These are phyloP conservation scores for Parascotia fuliginaria DNA, from an alignment of 2,888 invertebrate genomes.

Conservation along the genomic window DNA sequence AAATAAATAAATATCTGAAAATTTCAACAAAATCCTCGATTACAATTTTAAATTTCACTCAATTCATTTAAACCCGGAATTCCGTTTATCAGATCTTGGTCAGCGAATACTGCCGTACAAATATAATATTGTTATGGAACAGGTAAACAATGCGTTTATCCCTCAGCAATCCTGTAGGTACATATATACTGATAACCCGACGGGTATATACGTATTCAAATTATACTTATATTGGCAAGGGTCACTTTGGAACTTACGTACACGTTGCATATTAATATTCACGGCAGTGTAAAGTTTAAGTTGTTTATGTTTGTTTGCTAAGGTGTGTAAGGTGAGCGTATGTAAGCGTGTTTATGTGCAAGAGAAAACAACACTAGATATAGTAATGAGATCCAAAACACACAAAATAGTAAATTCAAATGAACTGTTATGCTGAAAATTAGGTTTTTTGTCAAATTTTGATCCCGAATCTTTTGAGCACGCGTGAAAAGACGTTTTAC, in stretches of 20 bases:
- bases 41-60: too few relatives aligned
- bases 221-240: slow-evolving; percentile 22
- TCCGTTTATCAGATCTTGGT: slow-evolving; percentile 28
- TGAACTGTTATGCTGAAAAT: too few relatives aligned
- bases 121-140: slow-evolving; percentile 25
- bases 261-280: slow-evolving; percentile 16
- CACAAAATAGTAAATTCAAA: too few relatives aligned
- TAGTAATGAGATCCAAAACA: too few relatives aligned
- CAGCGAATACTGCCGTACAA: slow-evolving; percentile 15
- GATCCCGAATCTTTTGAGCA: too few relatives aligned
- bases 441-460: too few relatives aligned
- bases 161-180: slow-evolving; percentile 23
- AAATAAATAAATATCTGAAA: too few relatives aligned
- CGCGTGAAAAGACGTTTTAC: too few relatives aligned
- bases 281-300: not conserved
- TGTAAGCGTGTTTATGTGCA: not conserved
- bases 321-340: not conserved
- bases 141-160: slow-evolving; percentile 35
- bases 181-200: slow-evolving; percentile 20
- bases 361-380: not conserved
- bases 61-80: slow-evolving; percentile 22
- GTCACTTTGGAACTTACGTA: slow-evolving; percentile 6
- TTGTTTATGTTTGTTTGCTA: slow-evolving; percentile 1
- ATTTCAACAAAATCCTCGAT: too few relatives aligned
- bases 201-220: slow-evolving; percentile 13